phyloP scores from a whole-genome alignment of 2,113 vertebrate species.

The Sebastes schlegelii region DNA sequence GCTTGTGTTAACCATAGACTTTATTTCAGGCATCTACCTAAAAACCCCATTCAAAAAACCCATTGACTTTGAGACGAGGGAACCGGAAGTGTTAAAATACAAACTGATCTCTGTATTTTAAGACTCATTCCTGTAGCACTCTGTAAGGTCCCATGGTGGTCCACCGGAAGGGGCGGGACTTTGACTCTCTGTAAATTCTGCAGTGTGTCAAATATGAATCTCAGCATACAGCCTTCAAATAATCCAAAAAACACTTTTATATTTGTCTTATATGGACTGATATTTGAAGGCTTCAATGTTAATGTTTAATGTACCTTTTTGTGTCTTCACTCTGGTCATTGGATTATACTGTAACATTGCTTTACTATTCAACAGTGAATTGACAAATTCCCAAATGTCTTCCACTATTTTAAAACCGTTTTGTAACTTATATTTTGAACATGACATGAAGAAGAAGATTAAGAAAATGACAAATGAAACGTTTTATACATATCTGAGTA shows the following conservation, averaged over 20 bases:
- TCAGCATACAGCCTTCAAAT: constrained; percentile 40
- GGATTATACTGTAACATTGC: constrained; percentile 18
- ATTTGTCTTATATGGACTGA: constrained; percentile 27
- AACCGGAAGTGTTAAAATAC: too few relatives aligned
- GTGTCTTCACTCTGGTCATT: constrained; percentile 29
- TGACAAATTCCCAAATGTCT: constrained; percentile 42
- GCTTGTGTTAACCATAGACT: too few relatives aligned
- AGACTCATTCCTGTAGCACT: too few relatives aligned
- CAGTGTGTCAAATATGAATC: constrained; percentile 24
- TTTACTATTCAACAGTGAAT: constrained; percentile 22
- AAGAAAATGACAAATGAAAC: neutral
- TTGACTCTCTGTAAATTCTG: neutral
- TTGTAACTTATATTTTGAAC: constrained; percentile 43
- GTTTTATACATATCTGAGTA: constrained; percentile 17
- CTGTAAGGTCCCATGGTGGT: too few relatives aligned
- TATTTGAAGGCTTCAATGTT: constrained; percentile 31
- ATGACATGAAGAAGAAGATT: constrained; percentile 15
- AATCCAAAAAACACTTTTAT: constrained; percentile 40
- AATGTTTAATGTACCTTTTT: constrained; percentile 9
- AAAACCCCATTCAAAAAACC: too few relatives aligned
- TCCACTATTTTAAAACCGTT: constrained; percentile 41
- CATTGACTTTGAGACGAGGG: too few relatives aligned
- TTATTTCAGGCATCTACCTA: too few relatives aligned
- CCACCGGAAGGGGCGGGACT: too few relatives aligned
- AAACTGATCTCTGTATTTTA: too few relatives aligned